These are phyloP conservation scores for Eospalax fontanierii DNA, from an alignment of 2,797 vertebrate genomes.

Conservation along the genomic window DNA sequence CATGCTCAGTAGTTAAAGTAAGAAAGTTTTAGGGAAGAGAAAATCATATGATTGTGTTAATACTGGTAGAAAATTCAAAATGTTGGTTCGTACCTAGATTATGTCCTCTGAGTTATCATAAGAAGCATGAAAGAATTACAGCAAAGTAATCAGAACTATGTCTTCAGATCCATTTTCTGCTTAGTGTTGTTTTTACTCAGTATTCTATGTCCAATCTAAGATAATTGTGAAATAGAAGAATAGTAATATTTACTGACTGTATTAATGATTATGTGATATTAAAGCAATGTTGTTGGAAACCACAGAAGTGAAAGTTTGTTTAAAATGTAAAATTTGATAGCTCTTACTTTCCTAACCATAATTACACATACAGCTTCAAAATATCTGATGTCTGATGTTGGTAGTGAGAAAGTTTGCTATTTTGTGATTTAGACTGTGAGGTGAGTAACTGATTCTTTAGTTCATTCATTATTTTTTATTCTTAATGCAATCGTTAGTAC, in stretches of 20 bases:
- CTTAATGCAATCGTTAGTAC: background rate
- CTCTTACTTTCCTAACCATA: background rate
- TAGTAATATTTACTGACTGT: background rate
- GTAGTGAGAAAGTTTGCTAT: background rate
- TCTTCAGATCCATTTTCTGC: background rate
- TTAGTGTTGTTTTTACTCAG: background rate
- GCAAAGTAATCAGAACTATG: background rate
- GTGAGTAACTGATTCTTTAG: background rate
- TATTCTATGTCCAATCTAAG: background rate
- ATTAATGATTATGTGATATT: background rate
- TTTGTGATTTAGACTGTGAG: background rate
- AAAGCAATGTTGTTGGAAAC: background rate
- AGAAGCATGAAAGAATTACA: background rate
- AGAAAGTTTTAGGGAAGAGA: background rate
- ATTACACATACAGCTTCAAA: background rate
- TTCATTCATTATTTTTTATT: background rate
- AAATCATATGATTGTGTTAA: background rate
- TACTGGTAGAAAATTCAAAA: background rate
- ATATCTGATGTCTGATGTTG: background rate
- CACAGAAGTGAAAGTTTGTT: background rate
- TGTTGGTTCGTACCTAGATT: background rate
- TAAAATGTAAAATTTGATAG: background rate
- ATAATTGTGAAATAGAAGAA: background rate
- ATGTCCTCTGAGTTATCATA: background rate
- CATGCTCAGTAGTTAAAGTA: background rate